Base-by-base conservation (phyloP, 1,140 invertebrate genomes). In the Drusus annulatus region DNA sequence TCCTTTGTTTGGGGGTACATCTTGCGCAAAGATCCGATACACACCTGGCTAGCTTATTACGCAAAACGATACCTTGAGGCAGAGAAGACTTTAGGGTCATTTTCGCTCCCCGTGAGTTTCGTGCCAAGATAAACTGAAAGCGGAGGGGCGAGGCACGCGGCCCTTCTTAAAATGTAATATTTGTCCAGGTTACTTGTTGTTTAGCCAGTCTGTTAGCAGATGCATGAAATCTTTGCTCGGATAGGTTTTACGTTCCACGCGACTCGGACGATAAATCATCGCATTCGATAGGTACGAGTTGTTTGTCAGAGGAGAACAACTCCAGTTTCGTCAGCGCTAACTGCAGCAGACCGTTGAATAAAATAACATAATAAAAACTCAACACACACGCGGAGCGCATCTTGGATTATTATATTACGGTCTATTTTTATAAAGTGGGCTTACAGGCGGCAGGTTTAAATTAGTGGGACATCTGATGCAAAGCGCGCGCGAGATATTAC, bases 1-100 rank as follows among this genome's bases (percentile, higher is more conserved):
- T 83, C 80, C 74, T 83, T 83, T 83, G 82, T 83, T 58, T 58
- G 25, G 68, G 21, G 50, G 69, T 52, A 76, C 79, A 80, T 81
- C 82, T 83, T 81, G 80, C 82, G 65, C 79, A 83, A 79, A 79
- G 58, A 69, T 54, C 36, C 52, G 52, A 19, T 50, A 17, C 8
- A 65, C 82, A 83, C 82, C 82, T 83, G 82, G 76, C 60, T 68
- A 25, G n/a, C 13, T 10, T 21, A 19, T 52, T 52, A 16, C 16
- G 50, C 76, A 65, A 78, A 68, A 50, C 28, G 21, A n/a, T 10
- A 7, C 23, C 10, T 78, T 36, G n/a, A n/a, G n/a, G 19, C 28
- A 25, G 10, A 16, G 17, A n/a, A 25, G 45, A 19, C 36, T 13
- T 51, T 68, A 78, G 76, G 23, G 50, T 78, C 60, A 65, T 65